These are phyloP conservation scores for Bactericera cockerelli DNA, from an alignment of 1,140 invertebrate species.

Conservation along the genomic window DNA sequence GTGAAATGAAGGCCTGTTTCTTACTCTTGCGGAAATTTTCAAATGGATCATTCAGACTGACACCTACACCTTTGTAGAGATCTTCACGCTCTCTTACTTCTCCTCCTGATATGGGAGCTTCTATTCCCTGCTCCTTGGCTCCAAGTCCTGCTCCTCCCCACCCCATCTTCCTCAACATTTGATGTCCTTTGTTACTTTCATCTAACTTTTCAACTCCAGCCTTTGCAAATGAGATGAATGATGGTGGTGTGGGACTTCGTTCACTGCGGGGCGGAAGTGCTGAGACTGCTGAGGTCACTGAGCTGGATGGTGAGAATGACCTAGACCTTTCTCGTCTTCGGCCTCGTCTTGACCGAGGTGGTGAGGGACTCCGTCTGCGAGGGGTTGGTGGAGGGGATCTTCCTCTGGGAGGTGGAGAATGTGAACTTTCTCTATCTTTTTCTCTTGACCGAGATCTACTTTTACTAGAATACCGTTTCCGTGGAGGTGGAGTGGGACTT, in stretches of 20 bases:
- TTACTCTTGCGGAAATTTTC: constrained; percentile 95
- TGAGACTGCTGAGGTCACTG: constrained; percentile 25
- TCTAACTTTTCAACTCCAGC: constrained; percentile 36
- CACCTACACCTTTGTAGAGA: constrained; percentile 83
- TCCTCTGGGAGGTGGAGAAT: not conserved
- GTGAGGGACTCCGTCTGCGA: constrained; percentile 14
- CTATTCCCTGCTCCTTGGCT: constrained; percentile 83
- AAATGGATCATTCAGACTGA: constrained; percentile 83
- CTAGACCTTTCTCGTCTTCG: constrained; percentile 22
- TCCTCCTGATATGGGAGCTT: constrained; percentile 80
- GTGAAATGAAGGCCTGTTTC: constrained; percentile 85
- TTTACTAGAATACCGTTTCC: constrained; percentile 42
- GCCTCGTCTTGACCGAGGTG: constrained; percentile 22
- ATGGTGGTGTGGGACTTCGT: constrained; percentile 61
- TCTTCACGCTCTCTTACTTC: constrained; percentile 79
- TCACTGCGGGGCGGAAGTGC: constrained; percentile 29
- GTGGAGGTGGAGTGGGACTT: constrained; percentile 48
- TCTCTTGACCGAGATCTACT: constrained; percentile 22
- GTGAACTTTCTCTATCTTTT: constrained; percentile 22
- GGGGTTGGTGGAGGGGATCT: constrained; percentile 9
- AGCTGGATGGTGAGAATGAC: constrained; percentile 23
- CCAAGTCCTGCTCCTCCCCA: constrained; percentile 83
- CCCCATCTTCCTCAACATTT: constrained; percentile 89
- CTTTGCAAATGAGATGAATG: constrained; percentile 46
- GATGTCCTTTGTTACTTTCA: constrained; percentile 86